phyloP scores from a whole-genome alignment of 2,797 vertebrate genomes.

The Tympanoctomys barrerae region DNA sequence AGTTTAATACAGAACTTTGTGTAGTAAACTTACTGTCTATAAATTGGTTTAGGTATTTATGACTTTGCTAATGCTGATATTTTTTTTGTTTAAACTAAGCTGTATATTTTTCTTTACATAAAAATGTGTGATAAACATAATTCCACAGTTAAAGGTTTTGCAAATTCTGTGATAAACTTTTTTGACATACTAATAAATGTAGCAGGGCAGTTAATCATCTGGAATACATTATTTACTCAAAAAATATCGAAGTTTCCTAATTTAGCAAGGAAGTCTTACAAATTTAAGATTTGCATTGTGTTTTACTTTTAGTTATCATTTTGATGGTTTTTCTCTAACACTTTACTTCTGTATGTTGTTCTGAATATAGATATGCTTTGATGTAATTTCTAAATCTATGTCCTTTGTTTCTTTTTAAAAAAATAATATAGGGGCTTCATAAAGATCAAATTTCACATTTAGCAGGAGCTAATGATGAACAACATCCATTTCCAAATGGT shows the following conservation, averaged over 20 bases:
- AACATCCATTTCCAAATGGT: constrained; percentile 93
- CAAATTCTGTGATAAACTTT: background rate
- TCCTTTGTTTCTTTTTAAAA: constrained; percentile 32
- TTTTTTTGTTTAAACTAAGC: background rate
- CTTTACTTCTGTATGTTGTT: background rate
- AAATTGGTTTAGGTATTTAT: background rate
- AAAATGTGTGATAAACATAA: background rate
- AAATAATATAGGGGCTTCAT: constrained; percentile 92
- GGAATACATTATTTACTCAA: background rate
- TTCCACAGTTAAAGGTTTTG: background rate
- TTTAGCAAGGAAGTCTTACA: background rate
- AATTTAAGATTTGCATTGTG: background rate
- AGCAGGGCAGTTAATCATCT: background rate
- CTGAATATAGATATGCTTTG: background rate
- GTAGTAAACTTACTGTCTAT: background rate
- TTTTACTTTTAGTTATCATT: background rate
- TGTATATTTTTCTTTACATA: background rate
- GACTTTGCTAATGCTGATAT: background rate
- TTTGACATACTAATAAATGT: too few relatives aligned
- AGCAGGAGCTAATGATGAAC: constrained; percentile 96
- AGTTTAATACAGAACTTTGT: background rate
- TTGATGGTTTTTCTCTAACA: background rate
- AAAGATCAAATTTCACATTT: constrained; percentile 97
- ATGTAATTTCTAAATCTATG: background rate
- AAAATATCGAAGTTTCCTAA: background rate